phyloP scores from a whole-genome alignment of 2,113 vertebrate genomes.

The Pyrgilauda ruficollis region DNA sequence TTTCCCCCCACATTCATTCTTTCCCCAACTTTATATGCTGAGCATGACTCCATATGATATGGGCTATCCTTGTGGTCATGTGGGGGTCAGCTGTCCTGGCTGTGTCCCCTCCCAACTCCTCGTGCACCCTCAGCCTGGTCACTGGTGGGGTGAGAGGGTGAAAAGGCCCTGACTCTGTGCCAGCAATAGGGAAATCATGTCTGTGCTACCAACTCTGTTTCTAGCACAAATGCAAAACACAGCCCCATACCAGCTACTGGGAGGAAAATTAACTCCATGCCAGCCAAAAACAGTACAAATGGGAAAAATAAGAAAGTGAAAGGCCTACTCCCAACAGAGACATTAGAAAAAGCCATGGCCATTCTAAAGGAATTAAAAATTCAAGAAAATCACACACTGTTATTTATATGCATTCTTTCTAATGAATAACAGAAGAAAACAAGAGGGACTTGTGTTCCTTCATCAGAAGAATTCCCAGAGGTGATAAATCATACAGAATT shows the following conservation, averaged over 20 bases:
- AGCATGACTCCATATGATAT: too few species aligned
- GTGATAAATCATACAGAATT: slow-evolving; percentile 13
- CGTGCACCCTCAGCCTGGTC: neutral
- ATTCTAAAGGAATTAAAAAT: neutral
- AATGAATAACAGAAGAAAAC: slow-evolving; percentile 7
- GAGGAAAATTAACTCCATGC: neutral
- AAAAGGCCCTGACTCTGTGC: neutral
- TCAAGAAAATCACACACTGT: neutral
- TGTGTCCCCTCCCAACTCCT: neutral
- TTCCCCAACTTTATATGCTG: neutral
- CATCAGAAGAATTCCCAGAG: neutral
- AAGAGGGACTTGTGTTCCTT: neutral
- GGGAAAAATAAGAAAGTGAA: neutral
- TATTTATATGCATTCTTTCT: neutral
- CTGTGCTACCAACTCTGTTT: neutral
- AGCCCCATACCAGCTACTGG: neutral
- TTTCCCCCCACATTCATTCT: neutral
- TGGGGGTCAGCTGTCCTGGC: neutral
- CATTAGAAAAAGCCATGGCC: neutral
- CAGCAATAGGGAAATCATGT: accelerated
- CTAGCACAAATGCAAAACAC: neutral
- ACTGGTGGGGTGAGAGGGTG: neutral
- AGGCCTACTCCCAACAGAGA: neutral
- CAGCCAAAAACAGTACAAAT: neutral
- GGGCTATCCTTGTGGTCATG: neutral